Conservation (phyloP, 1,140 invertebrate genomes). For the Drosophila ogumai region DNA sequence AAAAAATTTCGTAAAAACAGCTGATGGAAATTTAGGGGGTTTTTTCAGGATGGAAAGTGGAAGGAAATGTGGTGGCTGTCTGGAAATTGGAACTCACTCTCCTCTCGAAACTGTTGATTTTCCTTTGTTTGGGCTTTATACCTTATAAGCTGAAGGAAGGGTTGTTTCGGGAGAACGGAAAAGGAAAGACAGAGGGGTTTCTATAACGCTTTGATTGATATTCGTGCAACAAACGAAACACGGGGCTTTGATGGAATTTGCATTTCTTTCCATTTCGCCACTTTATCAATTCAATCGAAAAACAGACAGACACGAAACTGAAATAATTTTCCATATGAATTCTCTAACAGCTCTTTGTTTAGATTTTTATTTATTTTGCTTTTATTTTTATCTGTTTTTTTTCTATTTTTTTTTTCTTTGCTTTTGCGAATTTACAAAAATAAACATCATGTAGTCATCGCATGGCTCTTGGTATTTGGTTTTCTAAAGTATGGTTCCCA, state of each 20-base stretch:
- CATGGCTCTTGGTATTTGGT: conserved; percentile 29
- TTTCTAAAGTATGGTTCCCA: conserved; percentile 18
- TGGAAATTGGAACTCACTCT: conserved; percentile 23
- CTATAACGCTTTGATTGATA: conserved; percentile 62
- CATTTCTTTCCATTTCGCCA: conserved; percentile 40
- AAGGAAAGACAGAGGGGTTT: not conserved
- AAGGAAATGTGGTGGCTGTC: conserved; percentile 29
- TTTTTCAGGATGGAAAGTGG: not conserved
- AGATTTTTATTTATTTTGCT: conserved; percentile 33
- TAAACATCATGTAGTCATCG: conserved; percentile 57
- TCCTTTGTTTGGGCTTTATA: conserved; percentile 30
- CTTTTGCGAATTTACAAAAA: conserved; percentile 49
- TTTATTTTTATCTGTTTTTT: not conserved
- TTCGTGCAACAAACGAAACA: conserved; percentile 45
- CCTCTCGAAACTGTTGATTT: conserved; percentile 3
- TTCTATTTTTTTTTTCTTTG: not conserved
- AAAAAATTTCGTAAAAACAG: conserved; percentile 53
- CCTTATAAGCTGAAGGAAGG: conserved; percentile 6
- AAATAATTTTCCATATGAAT: conserved; percentile 36
- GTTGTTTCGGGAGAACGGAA: conserved; percentile 8
- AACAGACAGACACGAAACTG: conserved; percentile 17
- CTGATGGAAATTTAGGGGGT: conserved; percentile 51
- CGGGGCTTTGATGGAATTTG: conserved; percentile 59
- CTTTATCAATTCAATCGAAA: conserved; percentile 36
- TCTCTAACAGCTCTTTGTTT: conserved; percentile 52